Base-by-base conservation (phyloP, 2,797 vertebrate genomes). In the Danio albolineatus region DNA sequence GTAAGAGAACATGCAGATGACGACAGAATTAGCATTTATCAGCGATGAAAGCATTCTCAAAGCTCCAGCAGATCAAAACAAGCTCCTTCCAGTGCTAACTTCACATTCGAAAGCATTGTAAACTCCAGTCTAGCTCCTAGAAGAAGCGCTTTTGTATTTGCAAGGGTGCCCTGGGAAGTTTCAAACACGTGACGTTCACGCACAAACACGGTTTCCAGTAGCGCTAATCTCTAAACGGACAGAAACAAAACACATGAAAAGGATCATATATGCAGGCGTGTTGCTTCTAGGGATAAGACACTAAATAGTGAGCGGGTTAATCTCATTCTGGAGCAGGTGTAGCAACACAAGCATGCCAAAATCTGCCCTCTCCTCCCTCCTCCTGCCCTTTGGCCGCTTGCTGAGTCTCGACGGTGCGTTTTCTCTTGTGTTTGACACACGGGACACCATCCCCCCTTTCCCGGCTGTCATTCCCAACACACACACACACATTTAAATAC, bases 291-390 rank as follows among this genome's bases (percentile, higher is more conserved):
- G 44, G 76, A 75, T 43, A 19, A 64, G 73, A 54, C 72, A 19
- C 8, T 73, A 60, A 83, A 80, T 48, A 17, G 65, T 38, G 57
- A 80, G 69, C 64, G 73, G 53, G 53, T 61, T 87, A 86, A 86
- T 86, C 83, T 82, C 61, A 82, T 84, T 82, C 79, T 64, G 69
- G 70, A 88, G 85, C 87, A 86, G 85, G 83, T 87, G 84, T 81
- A 82, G 51, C 53, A 70, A 84, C 82, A 84, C 78, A 57, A 83
- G 72, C 44, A 77, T 59, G 75, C 39, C 48, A 51, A 73, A 78
- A 75, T 78, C 77, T 73, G 64, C 73, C 46, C 59, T 79, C 53
- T 65, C 79, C 54, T 36, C 74, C 70, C 71, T 73, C 67, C 80
- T 46, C 36, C 36, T 64, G 72, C 76, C 84, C 76, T 85, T 54